Evolutionary conservation across 2,797 vertebrate species (phyloP), one percentile per base, ranked within the genome.

Genomic region (Semaprochilodus insignis): DNA sequence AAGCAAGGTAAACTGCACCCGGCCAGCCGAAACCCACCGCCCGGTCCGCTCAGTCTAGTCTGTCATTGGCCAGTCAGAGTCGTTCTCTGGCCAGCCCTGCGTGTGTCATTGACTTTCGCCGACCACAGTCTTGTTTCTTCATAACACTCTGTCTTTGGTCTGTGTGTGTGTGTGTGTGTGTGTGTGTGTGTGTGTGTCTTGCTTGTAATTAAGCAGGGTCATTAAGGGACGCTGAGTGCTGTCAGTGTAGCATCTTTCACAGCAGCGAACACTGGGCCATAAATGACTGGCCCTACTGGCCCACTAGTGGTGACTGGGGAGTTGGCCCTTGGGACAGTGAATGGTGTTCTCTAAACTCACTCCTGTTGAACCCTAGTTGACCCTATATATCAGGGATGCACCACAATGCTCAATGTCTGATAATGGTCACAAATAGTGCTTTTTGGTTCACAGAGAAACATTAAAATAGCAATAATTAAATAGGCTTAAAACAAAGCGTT

Each of bases 1-100:
- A 95, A 95, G 85, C 95, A 96, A 96, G 95, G 95, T 95, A 95
- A 63, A 96, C 91, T 89, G 81, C 87, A 86, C 27, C 54, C 79
- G 84, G 89, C 80, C 34, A 91, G 90, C 72, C 89, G 85, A 82
- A 88, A 85, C 89, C 77, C 78, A 67, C 65, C 78, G 84, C 78
- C 74, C 82, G 34, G 84, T 79, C 74, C 82, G 34, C 74, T 88
- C 87, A 83, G 57, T 40, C 65, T 14, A 65, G 63, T 87, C 82
- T 80, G 70, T 85, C 75, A 8, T 13, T 65, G 74, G 78, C 65
- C 77, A 82, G 63, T 85, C 77, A 77, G 65, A 77, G 66, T 52
- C 74, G 16, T 17, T 57, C 31, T 23, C 54, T 59, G 77, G 67
- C 34, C 27, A 40, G 55, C 85, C 81, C 89, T 3, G 67, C 63